Conservation (phyloP, 2,113 vertebrate genomes). For the Fukomys damarensis region DNA sequence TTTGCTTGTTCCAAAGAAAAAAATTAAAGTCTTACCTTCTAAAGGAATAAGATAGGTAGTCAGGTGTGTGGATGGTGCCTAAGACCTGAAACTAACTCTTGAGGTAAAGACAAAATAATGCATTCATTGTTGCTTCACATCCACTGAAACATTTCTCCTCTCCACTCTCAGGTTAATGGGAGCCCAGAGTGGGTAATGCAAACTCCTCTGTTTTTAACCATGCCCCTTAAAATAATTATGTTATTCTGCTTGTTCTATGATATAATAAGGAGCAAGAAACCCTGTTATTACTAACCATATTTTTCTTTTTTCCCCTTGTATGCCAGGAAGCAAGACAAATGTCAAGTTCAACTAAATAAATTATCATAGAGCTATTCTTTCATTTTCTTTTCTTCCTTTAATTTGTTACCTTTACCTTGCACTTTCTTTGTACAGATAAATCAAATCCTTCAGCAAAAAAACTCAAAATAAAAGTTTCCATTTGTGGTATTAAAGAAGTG, state of each 20-base stretch:
- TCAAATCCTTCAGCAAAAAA: background rate
- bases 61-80: too few relatives aligned
- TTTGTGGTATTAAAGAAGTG: background rate
- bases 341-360: background rate
- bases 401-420: slow-evolving; percentile 24
- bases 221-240: background rate
- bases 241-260: background rate
- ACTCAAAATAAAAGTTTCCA: background rate
- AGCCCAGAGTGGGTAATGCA: background rate
- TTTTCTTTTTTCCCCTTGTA: background rate
- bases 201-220: background rate
- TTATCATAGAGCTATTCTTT: background rate
- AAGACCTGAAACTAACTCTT: background rate
- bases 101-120: background rate
- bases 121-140: background rate
- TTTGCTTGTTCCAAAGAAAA: background rate
- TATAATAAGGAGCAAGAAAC: background rate
- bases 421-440: background rate
- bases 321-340: slow-evolving; percentile 22
- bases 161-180: background rate
- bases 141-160: background rate
- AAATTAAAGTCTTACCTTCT: background rate
- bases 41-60: background rate
- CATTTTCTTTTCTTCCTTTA: slow-evolving; percentile 15
- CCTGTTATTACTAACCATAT: background rate